Evolutionary conservation across 2,888 invertebrate species (phyloP).

Genomic region (Catocala fraxini): DNA sequence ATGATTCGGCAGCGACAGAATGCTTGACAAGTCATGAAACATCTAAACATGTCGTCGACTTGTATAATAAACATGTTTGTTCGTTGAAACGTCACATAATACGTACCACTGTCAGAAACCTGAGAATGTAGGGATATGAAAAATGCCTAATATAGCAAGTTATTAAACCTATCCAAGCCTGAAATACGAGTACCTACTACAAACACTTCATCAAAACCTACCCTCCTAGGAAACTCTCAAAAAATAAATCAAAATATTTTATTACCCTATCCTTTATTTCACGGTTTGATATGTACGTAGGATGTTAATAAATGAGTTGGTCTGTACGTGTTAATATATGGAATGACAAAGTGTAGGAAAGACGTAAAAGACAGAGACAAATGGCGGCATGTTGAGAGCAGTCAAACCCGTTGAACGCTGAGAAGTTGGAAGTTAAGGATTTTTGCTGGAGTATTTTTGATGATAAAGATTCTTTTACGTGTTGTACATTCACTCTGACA

Average conservation of each 20-base stretch:
- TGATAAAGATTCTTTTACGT: not conserved
- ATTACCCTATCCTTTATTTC: slow-evolving; percentile 31
- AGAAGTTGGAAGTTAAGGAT: slow-evolving; percentile 17
- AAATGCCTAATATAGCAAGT: too few species aligned
- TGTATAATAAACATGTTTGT: too few species aligned
- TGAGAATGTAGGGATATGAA: too few species aligned
- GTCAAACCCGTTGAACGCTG: slow-evolving; percentile 26
- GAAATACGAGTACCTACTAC: slow-evolving; percentile 2
- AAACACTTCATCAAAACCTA: not conserved
- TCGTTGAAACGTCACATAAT: too few species aligned
- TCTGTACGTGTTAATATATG: slow-evolving; percentile 49
- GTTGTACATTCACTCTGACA: too few species aligned
- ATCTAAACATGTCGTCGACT: too few species aligned
- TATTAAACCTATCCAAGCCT: slow-evolving; percentile 7
- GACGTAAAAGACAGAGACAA: slow-evolving; percentile 46
- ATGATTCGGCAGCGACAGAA: too few species aligned
- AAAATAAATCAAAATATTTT: slow-evolving; percentile 17
- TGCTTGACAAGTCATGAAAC: too few species aligned
- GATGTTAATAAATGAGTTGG: slow-evolving; percentile 35
- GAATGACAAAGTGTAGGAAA: slow-evolving; percentile 48
- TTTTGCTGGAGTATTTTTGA: slow-evolving; percentile 2
- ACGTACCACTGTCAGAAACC: too few species aligned
- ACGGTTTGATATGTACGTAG: slow-evolving; percentile 43
- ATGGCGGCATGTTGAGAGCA: slow-evolving; percentile 29
- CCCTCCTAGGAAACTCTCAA: slow-evolving; percentile 1